Evolutionary conservation across 2,113 vertebrate genomes (phyloP).

Genomic region (Semicossyphus pulcher): DNA sequence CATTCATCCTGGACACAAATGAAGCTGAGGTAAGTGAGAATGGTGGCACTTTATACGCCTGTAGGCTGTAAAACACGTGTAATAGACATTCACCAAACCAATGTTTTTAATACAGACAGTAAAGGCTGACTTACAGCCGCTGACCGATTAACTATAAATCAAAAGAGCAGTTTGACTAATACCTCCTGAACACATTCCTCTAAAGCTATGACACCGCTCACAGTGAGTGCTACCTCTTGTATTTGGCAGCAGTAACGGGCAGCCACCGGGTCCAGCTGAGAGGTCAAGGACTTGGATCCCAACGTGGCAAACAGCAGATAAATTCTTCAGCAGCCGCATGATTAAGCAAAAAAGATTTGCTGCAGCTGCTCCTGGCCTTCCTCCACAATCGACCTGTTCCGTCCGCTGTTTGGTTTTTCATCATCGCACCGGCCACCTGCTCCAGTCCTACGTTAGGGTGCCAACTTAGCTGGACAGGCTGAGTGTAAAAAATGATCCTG

Average conservation of each 20-base stretch:
- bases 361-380: slow-evolving; percentile 46
- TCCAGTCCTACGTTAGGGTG: slow-evolving; percentile 9
- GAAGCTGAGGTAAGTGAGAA: slow-evolving; percentile 52
- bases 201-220: neutral
- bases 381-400: slow-evolving; percentile 8
- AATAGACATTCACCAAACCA: slow-evolving; percentile 33
- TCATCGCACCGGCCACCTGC: slow-evolving; percentile 41
- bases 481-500: neutral
- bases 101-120: slow-evolving; percentile 37
- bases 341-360: slow-evolving; percentile 46
- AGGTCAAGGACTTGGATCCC: slow-evolving; percentile 43
- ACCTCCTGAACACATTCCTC: neutral
- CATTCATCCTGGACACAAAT: slow-evolving; percentile 61
- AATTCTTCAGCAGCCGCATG: slow-evolving; percentile 43
- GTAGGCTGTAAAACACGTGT: slow-evolving; percentile 24
- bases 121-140: slow-evolving; percentile 19
- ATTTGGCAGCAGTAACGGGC: slow-evolving; percentile 15
- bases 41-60: slow-evolving; percentile 5
- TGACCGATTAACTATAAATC: slow-evolving; percentile 16
- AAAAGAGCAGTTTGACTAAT: neutral
- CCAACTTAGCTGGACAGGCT: neutral
- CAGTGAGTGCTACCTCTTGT: neutral
- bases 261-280: slow-evolving; percentile 14
- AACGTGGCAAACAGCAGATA: slow-evolving; percentile 27
- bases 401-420: slow-evolving; percentile 41